A percentile compares a stretch with the other conserved stretches of the same genome.
Evolutionary conservation across 1,140 invertebrate species (phyloP).

Genomic region (Drosophila varians): DNA sequence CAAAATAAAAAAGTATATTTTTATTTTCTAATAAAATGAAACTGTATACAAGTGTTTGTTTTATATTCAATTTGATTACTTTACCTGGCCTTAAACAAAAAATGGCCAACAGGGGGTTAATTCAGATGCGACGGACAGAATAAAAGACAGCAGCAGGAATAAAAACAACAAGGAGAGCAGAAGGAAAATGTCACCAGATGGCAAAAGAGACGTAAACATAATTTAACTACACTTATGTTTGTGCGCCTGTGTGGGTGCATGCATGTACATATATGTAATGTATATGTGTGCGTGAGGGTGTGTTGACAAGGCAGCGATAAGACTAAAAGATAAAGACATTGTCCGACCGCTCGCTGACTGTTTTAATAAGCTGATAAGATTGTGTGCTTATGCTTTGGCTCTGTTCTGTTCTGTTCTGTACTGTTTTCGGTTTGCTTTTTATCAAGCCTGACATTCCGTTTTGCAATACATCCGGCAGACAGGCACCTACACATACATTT

Average conservation of each 20-base stretch:
- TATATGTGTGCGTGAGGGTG: background rate
- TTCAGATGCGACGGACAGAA: slow-evolving; percentile 2
- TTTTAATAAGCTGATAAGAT: slow-evolving; percentile 67
- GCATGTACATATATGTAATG: background rate
- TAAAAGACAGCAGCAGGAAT: slow-evolving; percentile 1
- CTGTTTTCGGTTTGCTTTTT: slow-evolving; percentile 10
- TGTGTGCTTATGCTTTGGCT: slow-evolving; percentile 37
- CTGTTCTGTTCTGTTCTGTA: slow-evolving; percentile 1
- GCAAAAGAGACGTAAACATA: slow-evolving; percentile 41
- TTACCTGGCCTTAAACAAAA: too few species aligned
- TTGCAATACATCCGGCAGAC: slow-evolving; percentile 42
- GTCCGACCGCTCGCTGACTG: slow-evolving; percentile 32
- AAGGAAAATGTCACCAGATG: slow-evolving; percentile 34
- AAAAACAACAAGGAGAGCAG: background rate
- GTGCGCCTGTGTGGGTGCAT: slow-evolving; percentile 13
- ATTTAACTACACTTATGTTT: slow-evolving; percentile 37
- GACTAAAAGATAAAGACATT: slow-evolving; percentile 47
- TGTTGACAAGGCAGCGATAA: slow-evolving; percentile 51
- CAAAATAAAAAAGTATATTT: background rate
- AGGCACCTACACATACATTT: slow-evolving; percentile 10
- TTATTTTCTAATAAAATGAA: too few species aligned
- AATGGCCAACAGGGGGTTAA: slow-evolving; percentile 14
- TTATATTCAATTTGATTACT: too few species aligned
- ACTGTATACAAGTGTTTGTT: too few species aligned
- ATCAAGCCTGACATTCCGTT: slow-evolving; percentile 29